These are phyloP conservation scores for Acleris emargana DNA, from an alignment of 2,888 invertebrate species.

Conservation along the genomic window DNA sequence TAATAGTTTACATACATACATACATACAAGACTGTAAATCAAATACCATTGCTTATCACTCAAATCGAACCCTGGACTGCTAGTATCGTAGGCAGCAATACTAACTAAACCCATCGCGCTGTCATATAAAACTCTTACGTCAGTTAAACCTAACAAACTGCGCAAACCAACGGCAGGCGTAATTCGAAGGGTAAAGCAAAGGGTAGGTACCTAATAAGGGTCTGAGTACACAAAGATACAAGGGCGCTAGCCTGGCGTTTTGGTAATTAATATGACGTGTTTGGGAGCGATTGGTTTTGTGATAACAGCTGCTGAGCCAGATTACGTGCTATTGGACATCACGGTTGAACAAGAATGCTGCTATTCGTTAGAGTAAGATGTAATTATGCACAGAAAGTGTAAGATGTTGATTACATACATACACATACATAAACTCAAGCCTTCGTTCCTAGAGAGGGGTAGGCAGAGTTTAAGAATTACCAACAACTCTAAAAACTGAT, in stretches of 20 bases:
- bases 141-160: neutral
- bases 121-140: neutral
- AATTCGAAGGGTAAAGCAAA: neutral
- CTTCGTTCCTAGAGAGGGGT: too few relatives aligned
- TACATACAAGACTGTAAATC: too few relatives aligned
- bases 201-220: conserved; percentile 14
- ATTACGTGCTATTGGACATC: neutral
- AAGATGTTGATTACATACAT: too few relatives aligned
- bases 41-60: too few relatives aligned
- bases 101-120: too few relatives aligned
- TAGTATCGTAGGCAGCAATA: too few relatives aligned
- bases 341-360: neutral
- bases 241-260: neutral
- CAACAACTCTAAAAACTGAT: too few relatives aligned
- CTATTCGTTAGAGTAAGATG: neutral
- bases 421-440: too few relatives aligned
- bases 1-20: too few relatives aligned
- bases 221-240: conserved; percentile 18
- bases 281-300: neutral
- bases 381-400: too few relatives aligned
- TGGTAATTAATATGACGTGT: conserved; percentile 6
- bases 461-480: too few relatives aligned
- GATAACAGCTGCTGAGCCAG: neutral
- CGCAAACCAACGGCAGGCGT: neutral
- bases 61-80: too few relatives aligned